Evolutionary conservation across 2,888 invertebrate species (phyloP), one percentile per base, ranked within the genome.

Genomic region (Nomada fabriciana): DNA sequence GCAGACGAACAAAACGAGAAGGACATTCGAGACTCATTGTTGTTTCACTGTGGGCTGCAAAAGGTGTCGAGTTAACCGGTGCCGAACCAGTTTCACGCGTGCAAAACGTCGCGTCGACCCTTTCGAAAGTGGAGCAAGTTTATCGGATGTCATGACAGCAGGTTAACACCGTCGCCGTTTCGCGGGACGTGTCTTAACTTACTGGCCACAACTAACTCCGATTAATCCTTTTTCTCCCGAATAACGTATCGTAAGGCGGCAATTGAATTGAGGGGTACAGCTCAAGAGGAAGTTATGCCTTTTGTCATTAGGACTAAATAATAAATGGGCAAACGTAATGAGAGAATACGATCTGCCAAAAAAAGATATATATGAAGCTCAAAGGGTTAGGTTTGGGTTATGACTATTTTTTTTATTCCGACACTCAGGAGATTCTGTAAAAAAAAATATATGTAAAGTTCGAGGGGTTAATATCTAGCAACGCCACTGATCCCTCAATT

Each of bases 121-220:
- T 86, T 84, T 87, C 76, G 85, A 90, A 90, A 90, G 89, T 90
- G 82, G 90, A 89, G 83, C 90, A 87, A 89, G 83, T 87, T 90
- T 90, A 89, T 89, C 88, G 85, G 83, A 72, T 89, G 87, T 89
- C 89, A 73, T 68, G 70, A 69, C 57, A 71, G 36, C 36, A 80
- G 75, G 85, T 88, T 87, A 88, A 72, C 47, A 73, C 60, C 57
- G 13, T 20, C 4, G 67, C 11, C 25, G 57, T 25, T 18, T 47
- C 75, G 82, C 86, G 68, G 15, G 29, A 23, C 53, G 55, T 61
- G 80, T 84, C 83, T 83, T 80, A 84, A 80, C 81, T 86, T 76
- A 86, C 76, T 79, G 80, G 70, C 25, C 61, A 23, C n/a, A n/a
- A 67, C 43, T 63, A 75, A 82, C 71, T 82, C 67, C 61, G 68